phyloP scores from a whole-genome alignment of 2,113 vertebrate species.

The Malurus melanocephalus region DNA sequence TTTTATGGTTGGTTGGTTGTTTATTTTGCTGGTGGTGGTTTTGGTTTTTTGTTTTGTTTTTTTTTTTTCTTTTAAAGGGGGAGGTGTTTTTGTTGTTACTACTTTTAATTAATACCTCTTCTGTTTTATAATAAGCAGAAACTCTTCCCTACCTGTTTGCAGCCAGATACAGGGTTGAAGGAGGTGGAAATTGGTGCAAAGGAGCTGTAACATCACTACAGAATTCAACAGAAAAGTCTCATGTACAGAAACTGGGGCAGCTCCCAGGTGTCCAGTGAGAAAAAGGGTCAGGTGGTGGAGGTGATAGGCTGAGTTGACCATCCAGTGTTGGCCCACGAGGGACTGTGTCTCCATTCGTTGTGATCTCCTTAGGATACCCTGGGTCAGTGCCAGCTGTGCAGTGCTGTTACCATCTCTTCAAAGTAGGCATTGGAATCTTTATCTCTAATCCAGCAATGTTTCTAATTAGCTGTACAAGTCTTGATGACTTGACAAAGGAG shows the following conservation, averaged over 20 bases:
- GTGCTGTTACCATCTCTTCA: background rate
- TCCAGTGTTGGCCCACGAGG: accelerated
- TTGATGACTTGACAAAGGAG: background rate
- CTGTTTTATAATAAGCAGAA: background rate
- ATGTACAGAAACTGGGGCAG: background rate
- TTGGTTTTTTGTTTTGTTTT: background rate
- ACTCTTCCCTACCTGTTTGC: background rate
- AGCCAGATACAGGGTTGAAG: background rate
- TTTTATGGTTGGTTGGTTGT: background rate
- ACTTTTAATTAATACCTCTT: background rate
- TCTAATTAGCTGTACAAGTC: background rate
- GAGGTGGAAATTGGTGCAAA: background rate
- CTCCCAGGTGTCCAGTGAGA: background rate
- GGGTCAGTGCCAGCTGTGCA: background rate
- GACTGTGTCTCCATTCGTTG: background rate
- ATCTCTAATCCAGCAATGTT: accelerated
- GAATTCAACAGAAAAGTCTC: no score
- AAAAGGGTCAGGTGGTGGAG: background rate
- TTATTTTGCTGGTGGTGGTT: background rate
- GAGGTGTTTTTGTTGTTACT: background rate
- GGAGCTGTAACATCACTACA: background rate
- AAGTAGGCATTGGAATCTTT: background rate
- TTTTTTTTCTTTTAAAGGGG: no score
- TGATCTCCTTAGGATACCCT: background rate
- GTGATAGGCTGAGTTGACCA: background rate